Base-by-base conservation (phyloP, 2,888 invertebrate genomes). In the Athrips mouffetella region DNA sequence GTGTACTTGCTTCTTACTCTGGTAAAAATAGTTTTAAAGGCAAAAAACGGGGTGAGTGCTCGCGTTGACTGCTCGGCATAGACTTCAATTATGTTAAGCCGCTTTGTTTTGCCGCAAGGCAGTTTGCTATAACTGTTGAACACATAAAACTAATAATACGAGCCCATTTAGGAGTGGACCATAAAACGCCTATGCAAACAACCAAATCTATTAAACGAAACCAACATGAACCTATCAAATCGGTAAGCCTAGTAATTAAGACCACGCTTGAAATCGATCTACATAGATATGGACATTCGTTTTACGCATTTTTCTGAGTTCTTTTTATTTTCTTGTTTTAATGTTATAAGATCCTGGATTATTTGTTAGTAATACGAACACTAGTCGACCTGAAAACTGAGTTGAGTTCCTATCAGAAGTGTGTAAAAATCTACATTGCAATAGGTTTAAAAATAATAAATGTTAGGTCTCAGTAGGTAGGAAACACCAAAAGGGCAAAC, bases 131-230 rank as follows among this genome's bases (percentile, higher is more conserved):
- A 48, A 42, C 33, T 48, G 42, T 42, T 47, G 51, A 37, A 31
- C 39, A 48, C 47, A 50, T 53, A 50, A 52, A 47, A 48, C 35
- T 53, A 55, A 53, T 49, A 55, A 54, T 48, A 49, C 49, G 47
- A 16, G 15, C 35, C 45, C 37, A 29, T 48, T 47, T 50, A n/a
- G n/a, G n/a, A n/a, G n/a, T 48, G 50, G 47, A 44, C 48, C 33
- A 23, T 37, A 48, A 41, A 30, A 30, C 25, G 39, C 48, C 30
- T 29, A 37, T 27, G 33, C 41, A 23, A 51, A 48, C 50, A 31
- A 29, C 48, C 45, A 50, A 49, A 53, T 42, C 29, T 42, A 42
- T 29, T 29, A 16, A 29, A 42, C 27, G 15, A 15, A 31, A n/a
- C n/a, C n/a, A 35, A 6, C 15, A 45, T 27, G 25, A 41, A 41